A percentile compares a stretch with the other conserved stretches of the same genome.
phyloP scores from a whole-genome alignment of 1,140 invertebrate genomes.

The Plutomurus gul region DNA sequence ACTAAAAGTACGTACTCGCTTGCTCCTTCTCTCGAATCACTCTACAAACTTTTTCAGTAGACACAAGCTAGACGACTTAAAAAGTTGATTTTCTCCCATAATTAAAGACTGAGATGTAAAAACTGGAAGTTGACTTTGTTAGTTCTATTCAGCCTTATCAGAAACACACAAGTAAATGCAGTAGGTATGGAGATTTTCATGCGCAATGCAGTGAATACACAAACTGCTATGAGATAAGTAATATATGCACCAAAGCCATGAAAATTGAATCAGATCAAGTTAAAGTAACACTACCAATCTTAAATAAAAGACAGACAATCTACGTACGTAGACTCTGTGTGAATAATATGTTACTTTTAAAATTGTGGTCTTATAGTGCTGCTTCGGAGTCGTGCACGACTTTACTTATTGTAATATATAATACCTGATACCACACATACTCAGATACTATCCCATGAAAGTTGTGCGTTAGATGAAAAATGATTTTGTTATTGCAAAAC shows the following conservation, averaged over 20 bases:
- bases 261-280: background rate
- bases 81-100: conserved; percentile 24
- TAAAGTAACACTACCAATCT: background rate
- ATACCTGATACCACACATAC: no score
- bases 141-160: background rate
- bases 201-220: background rate
- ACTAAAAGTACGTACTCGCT: conserved; percentile 16
- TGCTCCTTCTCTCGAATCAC: background rate
- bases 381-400: no score
- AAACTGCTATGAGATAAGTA: background rate
- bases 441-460: no score
- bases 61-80: conserved; percentile 21
- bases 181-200: background rate
- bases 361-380: no score
- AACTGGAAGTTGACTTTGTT: background rate
- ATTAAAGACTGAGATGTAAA: background rate
- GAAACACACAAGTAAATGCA: background rate
- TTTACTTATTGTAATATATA: no score
- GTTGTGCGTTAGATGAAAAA: no score
- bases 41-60: background rate
- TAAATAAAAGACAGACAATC: no score
- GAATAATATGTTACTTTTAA: no score
- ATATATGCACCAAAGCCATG: background rate
- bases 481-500: no score
- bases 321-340: no score